Evolutionary conservation across 2,797 vertebrate genomes (phyloP).

Genomic region (Dendrocincla fuliginosa): DNA sequence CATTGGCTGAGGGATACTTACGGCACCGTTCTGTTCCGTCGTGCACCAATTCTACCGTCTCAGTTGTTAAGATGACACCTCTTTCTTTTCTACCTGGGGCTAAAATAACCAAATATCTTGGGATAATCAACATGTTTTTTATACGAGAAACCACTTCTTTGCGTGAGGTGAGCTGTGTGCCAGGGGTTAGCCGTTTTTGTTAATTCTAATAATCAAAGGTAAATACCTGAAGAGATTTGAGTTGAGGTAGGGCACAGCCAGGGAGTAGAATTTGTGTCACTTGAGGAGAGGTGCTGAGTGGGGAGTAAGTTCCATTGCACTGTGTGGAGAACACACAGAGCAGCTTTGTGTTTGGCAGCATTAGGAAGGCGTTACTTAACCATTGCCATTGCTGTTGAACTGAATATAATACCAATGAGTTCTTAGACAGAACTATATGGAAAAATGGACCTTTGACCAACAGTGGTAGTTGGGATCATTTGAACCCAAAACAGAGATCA

Average conservation of each 20-base stretch:
- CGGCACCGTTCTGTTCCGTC: conserved; percentile 84
- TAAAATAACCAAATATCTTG: conserved; percentile 95
- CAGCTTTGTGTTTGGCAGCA: not conserved
- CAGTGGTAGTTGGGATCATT: not conserved
- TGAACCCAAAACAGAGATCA: not conserved
- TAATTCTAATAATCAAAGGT: not conserved
- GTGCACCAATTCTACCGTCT: conserved; percentile 82
- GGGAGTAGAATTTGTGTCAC: not conserved
- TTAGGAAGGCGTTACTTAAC: not conserved
- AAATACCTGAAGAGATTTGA: not conserved
- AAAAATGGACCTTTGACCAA: not conserved
- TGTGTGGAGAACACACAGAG: not conserved
- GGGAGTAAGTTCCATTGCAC: not conserved
- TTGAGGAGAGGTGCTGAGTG: not conserved
- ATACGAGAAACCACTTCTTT: conserved; percentile 97
- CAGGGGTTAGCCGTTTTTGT: not conserved
- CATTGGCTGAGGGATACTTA: conserved; percentile 86
- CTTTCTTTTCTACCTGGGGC: conserved; percentile 95
- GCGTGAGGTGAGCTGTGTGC: conserved; percentile 85
- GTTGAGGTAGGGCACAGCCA: not conserved
- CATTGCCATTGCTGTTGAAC: not conserved
- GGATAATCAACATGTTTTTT: conserved; percentile 99
- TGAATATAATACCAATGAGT: not conserved
- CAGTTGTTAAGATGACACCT: conserved; percentile 97
- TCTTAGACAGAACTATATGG: not conserved